Evolutionary conservation across 2,113 vertebrate species (phyloP), one percentile per base, ranked within the genome.

Genomic region (Eretmochelys imbricata): DNA sequence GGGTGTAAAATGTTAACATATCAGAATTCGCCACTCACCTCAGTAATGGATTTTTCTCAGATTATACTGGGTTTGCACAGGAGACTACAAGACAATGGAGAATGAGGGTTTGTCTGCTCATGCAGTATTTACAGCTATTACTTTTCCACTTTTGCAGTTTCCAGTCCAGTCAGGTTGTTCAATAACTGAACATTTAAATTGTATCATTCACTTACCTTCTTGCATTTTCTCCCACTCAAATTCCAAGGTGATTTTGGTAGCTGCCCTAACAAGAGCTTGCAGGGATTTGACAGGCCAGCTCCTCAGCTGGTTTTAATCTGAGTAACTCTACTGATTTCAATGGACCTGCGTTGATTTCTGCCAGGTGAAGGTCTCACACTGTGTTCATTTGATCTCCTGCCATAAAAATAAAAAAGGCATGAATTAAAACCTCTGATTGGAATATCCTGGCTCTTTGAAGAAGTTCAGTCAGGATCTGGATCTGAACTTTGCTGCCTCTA

Each of bases 301-400:
- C 27, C 65, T 95, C 80, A 82, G 53, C 1, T 89, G n/a, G 1
- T 62, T 85, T 83, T 92, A 88, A 55, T 59, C 84, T 57, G 89
- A 49, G 91, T 90, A 85, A 72, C 14, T 93, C 80, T 93, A 76
- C 11, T 57, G 35, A 95, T 89, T 89, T 91, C 91, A 96, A n/a
- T 46, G 88, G 46, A 1, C 24, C 19, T 91, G 59, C 89, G 3
- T 16, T 84, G 25, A 5, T 65, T 95, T 90, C 72, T 93, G 78
- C 24, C 95, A 89, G 11, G 24, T 72, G 27, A 9, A 13, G 24
- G 12, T 42, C 87, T 57, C 69, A 84, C 2, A 25, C 62, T 12
- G 31, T 65, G 46, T 80, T 91, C 65, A 85, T 91, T 76, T 90
- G 20, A 24, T 65, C 89, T 48, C 83, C 62, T 85, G 42, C 82